phyloP scores from a whole-genome alignment of 2,113 vertebrate species.

The Chionodraco myersi region DNA sequence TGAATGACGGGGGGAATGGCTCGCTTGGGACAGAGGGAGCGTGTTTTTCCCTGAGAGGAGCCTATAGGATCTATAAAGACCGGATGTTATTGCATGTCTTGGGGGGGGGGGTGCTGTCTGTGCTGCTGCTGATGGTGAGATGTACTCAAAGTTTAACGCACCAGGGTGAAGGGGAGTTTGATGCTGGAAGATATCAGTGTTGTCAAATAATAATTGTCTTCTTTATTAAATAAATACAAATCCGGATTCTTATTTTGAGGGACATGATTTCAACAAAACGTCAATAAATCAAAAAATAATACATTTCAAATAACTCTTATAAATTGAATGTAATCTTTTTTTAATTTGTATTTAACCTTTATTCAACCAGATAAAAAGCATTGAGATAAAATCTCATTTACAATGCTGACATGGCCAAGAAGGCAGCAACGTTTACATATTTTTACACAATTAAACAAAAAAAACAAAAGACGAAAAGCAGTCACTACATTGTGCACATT shows the following conservation, averaged over 20 bases:
- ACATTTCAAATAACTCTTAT: too few species aligned
- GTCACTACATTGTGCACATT: too few species aligned
- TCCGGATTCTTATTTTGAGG: not conserved
- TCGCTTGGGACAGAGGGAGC: slow-evolving; percentile 73
- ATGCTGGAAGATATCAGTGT: not conserved
- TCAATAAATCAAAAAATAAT: too few species aligned
- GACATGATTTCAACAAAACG: not conserved
- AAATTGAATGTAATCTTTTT: too few species aligned
- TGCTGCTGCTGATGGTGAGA: slow-evolving; percentile 1
- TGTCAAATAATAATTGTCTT: not conserved
- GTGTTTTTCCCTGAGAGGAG: slow-evolving; percentile 59
- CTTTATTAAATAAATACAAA: not conserved
- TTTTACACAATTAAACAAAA: too few species aligned
- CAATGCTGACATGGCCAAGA: too few species aligned
- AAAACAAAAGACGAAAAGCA: too few species aligned
- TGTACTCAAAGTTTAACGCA: not conserved
- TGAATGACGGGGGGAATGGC: slow-evolving; percentile 76
- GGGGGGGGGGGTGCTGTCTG: not conserved
- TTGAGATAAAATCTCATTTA: too few species aligned
- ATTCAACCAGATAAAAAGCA: too few species aligned
- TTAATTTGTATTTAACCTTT: too few species aligned
- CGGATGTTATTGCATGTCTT: not conserved
- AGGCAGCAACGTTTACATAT: too few species aligned
- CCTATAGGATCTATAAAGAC: slow-evolving; percentile 32
- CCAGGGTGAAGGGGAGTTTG: not conserved